phyloP scores from a whole-genome alignment of 2,113 vertebrate genomes.

The Podiceps cristatus region DNA sequence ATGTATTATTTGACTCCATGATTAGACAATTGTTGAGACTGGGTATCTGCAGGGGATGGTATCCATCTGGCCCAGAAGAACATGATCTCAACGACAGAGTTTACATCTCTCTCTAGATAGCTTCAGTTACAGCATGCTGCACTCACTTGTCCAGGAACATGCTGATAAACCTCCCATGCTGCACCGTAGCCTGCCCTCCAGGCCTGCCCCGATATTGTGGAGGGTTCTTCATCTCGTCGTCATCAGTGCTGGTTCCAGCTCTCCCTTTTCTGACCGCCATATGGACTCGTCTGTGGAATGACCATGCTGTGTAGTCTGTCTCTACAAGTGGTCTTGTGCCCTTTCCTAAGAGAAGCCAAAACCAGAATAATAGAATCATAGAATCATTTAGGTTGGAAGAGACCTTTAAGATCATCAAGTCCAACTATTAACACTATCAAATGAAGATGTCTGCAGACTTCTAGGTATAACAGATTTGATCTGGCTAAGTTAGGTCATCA shows the following conservation, averaged over 20 bases:
- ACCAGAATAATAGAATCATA: no score
- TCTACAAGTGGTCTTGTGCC: background rate
- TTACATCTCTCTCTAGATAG: background rate
- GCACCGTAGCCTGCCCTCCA: background rate
- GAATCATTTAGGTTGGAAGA: no score
- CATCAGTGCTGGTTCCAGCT: background rate
- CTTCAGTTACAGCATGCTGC: background rate
- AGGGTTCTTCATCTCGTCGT: background rate
- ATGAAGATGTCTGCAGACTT: background rate
- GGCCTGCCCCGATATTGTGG: rapidly evolving
- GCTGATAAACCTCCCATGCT: background rate
- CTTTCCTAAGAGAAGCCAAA: background rate
- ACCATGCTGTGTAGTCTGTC: background rate
- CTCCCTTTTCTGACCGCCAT: background rate
- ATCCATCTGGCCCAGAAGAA: background rate
- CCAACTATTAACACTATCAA: no score
- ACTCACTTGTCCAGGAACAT: rapidly evolving
- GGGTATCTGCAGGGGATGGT: background rate
- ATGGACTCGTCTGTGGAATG: background rate
- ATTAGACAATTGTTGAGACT: background rate
- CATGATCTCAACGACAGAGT: background rate
- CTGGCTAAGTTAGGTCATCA: background rate
- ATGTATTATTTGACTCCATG: background rate
- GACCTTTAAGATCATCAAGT: no score
- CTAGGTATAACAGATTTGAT: background rate